Evolutionary conservation across 1,140 invertebrate genomes (phyloP), one percentile per base, ranked within the genome.

Genomic region (Agrypnia vestita): DNA sequence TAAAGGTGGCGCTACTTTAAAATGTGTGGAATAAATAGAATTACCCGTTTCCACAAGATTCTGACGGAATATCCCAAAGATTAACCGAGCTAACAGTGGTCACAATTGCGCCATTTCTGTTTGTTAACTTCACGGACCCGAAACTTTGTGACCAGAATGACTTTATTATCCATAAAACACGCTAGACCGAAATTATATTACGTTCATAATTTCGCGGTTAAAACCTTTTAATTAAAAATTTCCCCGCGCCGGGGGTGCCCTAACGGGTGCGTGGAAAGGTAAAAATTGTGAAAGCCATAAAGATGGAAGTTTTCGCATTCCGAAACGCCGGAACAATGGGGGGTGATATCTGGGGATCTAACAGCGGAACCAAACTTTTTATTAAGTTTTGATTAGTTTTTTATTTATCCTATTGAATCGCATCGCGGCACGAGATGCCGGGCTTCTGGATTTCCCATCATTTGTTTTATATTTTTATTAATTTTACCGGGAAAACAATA

Each of bases 301-400:
- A 76, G 56, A 76, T 35, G 75, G 61, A 76, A 76, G 56, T 76
- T 76, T 64, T 51, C n/a, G 75, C 75, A 53, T 64, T 76, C 75
- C 44, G 56, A 46, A 61, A 17, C 49, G 55, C 49, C 3, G 61
- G 19, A 76, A 35, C 56, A 62, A 62, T 49, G 43, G 53, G 35
- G 73, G 61, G 75, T 49, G 56, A 76, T 76, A 76, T 76, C 75
- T 49, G 25, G 8, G 15, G 21, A 76, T 76, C 75, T 64, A 61
- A 76, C 25, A 51, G n/a, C 15, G 56, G 56, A 61, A 47, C 15
- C 25, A 64, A 64, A 64, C 43, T 76, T 62, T 61, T 53, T 61
- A 61, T 75, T 76, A 55, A 76, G 53, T 76, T 76, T 76, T 76
- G 59, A 76, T 76, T 76, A 76, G 59, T 76, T 76, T 76, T 76